phyloP scores from a whole-genome alignment of 2,888 invertebrate genomes.

The Abscondita cerata region DNA sequence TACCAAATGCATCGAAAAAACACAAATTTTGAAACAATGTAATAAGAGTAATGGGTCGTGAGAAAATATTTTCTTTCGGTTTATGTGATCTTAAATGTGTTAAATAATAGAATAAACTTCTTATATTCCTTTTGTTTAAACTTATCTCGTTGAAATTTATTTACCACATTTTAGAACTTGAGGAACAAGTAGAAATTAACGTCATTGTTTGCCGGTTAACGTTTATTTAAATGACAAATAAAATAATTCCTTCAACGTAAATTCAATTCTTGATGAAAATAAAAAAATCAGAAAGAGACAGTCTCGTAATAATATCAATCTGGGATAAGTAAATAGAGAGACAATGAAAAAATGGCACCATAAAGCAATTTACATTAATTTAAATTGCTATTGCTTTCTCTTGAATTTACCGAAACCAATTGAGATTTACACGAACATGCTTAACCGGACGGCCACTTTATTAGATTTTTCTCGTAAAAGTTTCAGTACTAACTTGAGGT shows the following conservation, averaged over 20 bases:
- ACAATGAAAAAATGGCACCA: neutral
- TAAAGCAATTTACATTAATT: neutral
- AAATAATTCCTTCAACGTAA: too few species aligned
- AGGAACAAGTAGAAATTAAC: too few species aligned
- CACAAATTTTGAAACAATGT: neutral
- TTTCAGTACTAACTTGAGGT: conserved; percentile 6
- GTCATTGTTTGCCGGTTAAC: too few species aligned
- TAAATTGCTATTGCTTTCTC: neutral
- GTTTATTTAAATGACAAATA: too few species aligned
- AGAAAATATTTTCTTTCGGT: conserved; percentile 5
- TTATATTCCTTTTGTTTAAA: neutral
- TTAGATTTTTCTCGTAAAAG: conserved; percentile 5
- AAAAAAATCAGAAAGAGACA: too few species aligned
- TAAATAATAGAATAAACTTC: neutral
- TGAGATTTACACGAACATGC: conserved; percentile 3
- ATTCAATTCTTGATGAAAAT: too few species aligned
- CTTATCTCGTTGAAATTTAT: neutral
- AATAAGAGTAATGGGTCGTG: conserved; percentile 6
- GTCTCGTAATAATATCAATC: too few species aligned
- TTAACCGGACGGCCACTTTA: neutral
- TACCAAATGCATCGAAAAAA: conserved; percentile 7
- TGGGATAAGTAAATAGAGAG: too few species aligned
- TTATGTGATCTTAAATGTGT: neutral
- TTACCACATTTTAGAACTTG: too few species aligned
- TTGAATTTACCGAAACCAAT: conserved; percentile 1